Conservation (phyloP, 2,113 vertebrate species). For the Galemys pyrenaicus region DNA sequence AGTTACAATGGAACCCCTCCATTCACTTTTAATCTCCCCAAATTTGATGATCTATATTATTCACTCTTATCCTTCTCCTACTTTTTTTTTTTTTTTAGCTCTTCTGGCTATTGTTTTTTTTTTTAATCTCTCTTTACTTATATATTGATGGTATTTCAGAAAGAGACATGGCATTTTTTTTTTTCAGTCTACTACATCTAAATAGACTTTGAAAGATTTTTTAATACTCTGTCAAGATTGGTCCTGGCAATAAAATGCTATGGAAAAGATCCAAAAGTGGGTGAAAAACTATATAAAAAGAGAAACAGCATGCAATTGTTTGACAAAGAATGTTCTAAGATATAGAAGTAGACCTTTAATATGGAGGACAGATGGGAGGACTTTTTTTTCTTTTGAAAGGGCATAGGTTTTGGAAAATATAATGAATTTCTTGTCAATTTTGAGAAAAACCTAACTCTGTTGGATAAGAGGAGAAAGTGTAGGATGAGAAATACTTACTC, state of each 20-base stretch:
- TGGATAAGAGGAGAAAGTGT: neutral
- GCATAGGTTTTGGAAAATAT: slow-evolving; percentile 38
- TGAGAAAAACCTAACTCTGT: neutral
- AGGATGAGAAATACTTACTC: neutral
- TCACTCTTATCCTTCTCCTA: neutral
- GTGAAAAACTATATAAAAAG: neutral
- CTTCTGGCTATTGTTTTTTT: neutral
- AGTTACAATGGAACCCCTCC: neutral
- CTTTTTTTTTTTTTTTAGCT: neutral
- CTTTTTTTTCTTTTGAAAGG: slow-evolving; percentile 43
- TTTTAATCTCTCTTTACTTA: neutral
- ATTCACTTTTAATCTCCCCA: neutral
- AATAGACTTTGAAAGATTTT: slow-evolving; percentile 55
- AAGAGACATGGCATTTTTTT: neutral
- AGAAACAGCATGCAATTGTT: slow-evolving; percentile 60
- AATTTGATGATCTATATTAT: neutral
- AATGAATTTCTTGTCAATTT: neutral
- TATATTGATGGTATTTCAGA: neutral
- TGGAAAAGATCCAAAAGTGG: slow-evolving; percentile 49
- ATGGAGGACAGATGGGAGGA: slow-evolving; percentile 20
- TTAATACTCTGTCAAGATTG: slow-evolving; percentile 49
- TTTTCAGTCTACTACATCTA: neutral
- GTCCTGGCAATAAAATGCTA: slow-evolving; percentile 6
- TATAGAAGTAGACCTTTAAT: slow-evolving; percentile 61
- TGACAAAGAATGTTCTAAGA: slow-evolving; percentile 60